Evolutionary conservation across 2,888 invertebrate genomes (phyloP).

Genomic region (Rugalucina vietnamica): DNA sequence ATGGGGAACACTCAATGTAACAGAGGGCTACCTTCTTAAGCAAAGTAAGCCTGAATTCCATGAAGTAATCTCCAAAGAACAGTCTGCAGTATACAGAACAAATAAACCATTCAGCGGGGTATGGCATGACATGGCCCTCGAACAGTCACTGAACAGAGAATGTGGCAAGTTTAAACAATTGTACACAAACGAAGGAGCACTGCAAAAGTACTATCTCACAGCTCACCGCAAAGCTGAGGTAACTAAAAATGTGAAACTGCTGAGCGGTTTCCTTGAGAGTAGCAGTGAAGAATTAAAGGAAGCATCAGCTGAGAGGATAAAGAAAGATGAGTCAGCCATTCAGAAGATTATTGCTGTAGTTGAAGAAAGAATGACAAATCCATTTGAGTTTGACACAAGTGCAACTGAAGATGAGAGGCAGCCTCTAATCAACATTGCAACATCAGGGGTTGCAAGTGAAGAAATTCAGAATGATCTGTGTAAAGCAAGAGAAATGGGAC

Average conservation of each 20-base stretch:
- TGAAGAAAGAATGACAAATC: conserved; percentile 24
- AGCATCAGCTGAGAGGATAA: background rate
- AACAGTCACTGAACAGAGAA: conserved; percentile 33
- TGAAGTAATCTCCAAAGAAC: background rate
- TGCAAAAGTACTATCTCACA: conserved; percentile 36
- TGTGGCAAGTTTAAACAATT: conserved; percentile 32
- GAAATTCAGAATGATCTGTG: conserved; percentile 7
- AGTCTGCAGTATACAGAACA: conserved; percentile 5
- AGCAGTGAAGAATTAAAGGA: conserved; percentile 1
- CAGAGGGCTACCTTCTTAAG: background rate
- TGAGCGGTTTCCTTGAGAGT: conserved; percentile 10
- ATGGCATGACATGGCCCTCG: conserved; percentile 39
- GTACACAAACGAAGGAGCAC: conserved; percentile 24
- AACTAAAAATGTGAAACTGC: background rate
- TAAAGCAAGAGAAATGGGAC: background rate
- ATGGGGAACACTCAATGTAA: conserved; percentile 19
- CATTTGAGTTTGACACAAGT: conserved; percentile 26
- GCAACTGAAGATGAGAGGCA: conserved; percentile 15
- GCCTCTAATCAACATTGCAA: conserved; percentile 34
- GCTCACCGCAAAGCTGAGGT: conserved; percentile 34
- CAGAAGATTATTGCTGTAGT: conserved; percentile 8
- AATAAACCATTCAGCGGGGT: conserved; percentile 29
- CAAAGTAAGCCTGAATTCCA: conserved; percentile 5
- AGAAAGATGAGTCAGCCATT: conserved; percentile 19
- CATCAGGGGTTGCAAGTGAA: conserved; percentile 17